phyloP scores from a whole-genome alignment of 2,797 vertebrate species.

The Lithobates pipiens region DNA sequence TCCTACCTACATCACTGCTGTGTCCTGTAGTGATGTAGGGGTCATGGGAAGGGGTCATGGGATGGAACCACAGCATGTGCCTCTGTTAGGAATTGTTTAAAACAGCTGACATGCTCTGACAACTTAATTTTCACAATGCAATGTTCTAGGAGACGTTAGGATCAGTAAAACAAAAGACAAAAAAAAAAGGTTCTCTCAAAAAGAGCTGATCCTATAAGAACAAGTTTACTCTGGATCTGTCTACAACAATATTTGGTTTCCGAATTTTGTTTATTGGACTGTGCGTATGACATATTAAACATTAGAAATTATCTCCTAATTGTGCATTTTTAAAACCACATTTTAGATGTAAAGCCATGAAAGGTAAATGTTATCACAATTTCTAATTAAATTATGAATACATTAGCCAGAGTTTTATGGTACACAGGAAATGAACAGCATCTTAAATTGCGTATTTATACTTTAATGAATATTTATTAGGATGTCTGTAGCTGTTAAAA shows the following conservation, averaged over 20 bases:
- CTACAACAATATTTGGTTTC: background rate
- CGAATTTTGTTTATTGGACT: background rate
- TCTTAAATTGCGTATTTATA: constrained; percentile 3
- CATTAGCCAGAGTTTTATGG: constrained; percentile 9
- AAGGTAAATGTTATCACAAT: constrained; percentile 9
- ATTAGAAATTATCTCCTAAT: background rate
- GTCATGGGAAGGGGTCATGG: no score
- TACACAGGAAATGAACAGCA: constrained; percentile 11
- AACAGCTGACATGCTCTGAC: no score
- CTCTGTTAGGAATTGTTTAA: no score
- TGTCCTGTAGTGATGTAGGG: no score
- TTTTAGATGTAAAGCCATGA: constrained; percentile 29
- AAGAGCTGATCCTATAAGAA: no score
- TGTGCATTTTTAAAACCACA: constrained; percentile 15
- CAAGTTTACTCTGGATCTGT: no score
- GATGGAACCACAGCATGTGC: no score
- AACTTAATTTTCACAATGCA: no score
- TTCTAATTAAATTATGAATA: constrained; percentile 23
- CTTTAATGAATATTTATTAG: constrained; percentile 46
- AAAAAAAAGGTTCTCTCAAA: no score
- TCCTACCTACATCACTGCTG: no score
- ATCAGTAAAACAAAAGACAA: no score
- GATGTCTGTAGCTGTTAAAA: background rate
- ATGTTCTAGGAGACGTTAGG: no score
- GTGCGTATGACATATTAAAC: background rate